A percentile compares a stretch with the other conserved stretches of the same genome.
Evolutionary conservation across 1,140 invertebrate species (phyloP).

Genomic region (Trialeurodes vaporariorum): DNA sequence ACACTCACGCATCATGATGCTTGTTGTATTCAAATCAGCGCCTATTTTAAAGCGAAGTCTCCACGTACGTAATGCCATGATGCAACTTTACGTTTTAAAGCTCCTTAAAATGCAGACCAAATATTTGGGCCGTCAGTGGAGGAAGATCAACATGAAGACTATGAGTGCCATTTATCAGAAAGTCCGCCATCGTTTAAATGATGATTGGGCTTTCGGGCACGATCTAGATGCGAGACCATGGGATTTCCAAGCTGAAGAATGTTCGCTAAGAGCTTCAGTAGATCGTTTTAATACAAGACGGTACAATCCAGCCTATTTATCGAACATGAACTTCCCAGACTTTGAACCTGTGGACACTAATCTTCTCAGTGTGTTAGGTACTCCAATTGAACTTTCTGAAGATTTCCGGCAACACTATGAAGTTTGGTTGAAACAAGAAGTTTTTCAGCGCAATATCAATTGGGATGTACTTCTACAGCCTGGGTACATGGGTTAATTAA

Average conservation of each 20-base stretch:
- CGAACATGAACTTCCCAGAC: slow-evolving; percentile 43
- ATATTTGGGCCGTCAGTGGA: slow-evolving; percentile 96
- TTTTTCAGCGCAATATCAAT: slow-evolving; percentile 72
- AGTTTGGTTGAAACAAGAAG: slow-evolving; percentile 91
- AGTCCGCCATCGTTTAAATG: slow-evolving; percentile 86
- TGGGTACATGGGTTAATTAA: neutral
- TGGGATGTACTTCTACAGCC: slow-evolving; percentile 49
- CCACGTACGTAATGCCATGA: slow-evolving; percentile 91
- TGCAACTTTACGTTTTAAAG: slow-evolving; percentile 97
- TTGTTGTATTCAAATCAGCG: slow-evolving; percentile 98
- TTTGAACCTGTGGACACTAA: slow-evolving; percentile 77
- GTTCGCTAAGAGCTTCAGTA: slow-evolving; percentile 79
- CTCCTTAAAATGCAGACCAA: slow-evolving; percentile 99
- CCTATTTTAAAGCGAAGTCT: slow-evolving; percentile 94
- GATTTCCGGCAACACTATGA: slow-evolving; percentile 96
- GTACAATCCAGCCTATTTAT: slow-evolving; percentile 40
- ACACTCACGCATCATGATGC: slow-evolving; percentile 98
- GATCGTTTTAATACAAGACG: slow-evolving; percentile 91
- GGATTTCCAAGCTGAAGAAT: slow-evolving; percentile 99
- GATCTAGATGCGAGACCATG: slow-evolving; percentile 93
- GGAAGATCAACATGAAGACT: slow-evolving; percentile 99
- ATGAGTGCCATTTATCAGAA: slow-evolving; percentile 99
- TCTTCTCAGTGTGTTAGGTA: slow-evolving; percentile 68
- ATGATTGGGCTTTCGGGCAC: slow-evolving; percentile 99
- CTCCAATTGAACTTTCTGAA: slow-evolving; percentile 70